Conservation (phyloP, 1,140 invertebrate genomes). For the Lanistes nyassanus region DNA sequence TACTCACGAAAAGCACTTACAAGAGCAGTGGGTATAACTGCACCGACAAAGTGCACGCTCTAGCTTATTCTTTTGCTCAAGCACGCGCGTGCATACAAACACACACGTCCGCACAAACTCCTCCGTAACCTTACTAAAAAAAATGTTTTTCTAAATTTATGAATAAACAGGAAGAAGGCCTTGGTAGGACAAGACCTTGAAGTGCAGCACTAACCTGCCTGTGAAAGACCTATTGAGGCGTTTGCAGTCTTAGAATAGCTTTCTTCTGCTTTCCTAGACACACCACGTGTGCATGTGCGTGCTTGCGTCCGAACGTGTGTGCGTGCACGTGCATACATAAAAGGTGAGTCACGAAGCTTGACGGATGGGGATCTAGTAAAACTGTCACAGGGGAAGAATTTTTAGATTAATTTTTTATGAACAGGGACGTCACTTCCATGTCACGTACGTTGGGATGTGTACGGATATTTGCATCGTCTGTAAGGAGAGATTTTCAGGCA, state of each 20-base stretch:
- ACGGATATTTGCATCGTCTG: background rate
- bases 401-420: too few relatives aligned
- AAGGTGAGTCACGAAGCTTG: background rate
- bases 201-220: background rate
- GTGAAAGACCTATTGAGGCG: background rate
- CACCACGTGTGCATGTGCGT: background rate
- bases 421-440: background rate
- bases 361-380: background rate
- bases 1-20: too few relatives aligned
- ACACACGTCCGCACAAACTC: too few relatives aligned
- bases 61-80: too few relatives aligned
- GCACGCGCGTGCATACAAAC: too few relatives aligned
- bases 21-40: too few relatives aligned
- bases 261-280: too few relatives aligned
- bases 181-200: background rate
- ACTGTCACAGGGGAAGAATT: background rate
- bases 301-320: conserved; percentile 9
- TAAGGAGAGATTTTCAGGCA: background rate
- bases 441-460: background rate
- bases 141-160: background rate
- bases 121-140: background rate
- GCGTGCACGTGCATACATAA: conserved; percentile 5
- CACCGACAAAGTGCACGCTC: too few relatives aligned
- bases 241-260: background rate
- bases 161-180: background rate